Evolutionary conservation across 2,888 invertebrate genomes (phyloP).

Genomic region (Drosophila leonis): DNA sequence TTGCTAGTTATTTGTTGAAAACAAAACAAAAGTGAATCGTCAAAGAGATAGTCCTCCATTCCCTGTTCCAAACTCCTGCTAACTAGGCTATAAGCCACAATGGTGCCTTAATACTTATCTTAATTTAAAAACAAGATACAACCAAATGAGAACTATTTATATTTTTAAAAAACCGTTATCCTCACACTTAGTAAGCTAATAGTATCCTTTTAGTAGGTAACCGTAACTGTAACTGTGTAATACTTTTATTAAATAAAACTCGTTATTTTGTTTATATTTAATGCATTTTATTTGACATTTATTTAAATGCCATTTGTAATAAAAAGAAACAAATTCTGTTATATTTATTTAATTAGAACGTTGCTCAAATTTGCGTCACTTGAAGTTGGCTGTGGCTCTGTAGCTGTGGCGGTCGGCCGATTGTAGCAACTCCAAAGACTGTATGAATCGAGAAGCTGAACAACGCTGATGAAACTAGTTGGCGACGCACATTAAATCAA

Average conservation of each 20-base stretch:
- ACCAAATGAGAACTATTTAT: neutral
- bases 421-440: conserved; percentile 4
- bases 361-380: conserved; percentile 5
- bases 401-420: conserved; percentile 38
- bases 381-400: conserved; percentile 20
- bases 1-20: conserved; percentile 24
- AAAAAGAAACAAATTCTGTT: neutral
- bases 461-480: conserved; percentile 32
- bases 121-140: neutral
- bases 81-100: conserved; percentile 15
- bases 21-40: neutral
- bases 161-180: conserved; percentile 8
- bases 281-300: neutral
- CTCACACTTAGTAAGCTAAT: conserved; percentile 32
- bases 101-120: conserved; percentile 44
- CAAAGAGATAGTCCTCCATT: conserved; percentile 17
- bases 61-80: conserved; percentile 14
- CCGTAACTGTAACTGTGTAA: conserved; percentile 74
- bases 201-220: conserved; percentile 47
- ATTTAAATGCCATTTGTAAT: neutral
- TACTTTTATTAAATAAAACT: conserved; percentile 61
- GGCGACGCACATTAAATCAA: conserved; percentile 53
- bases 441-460: conserved; percentile 9
- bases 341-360: neutral
- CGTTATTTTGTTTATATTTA: conserved; percentile 60